Evolutionary conservation across 2,888 invertebrate species (phyloP), one percentile per base, ranked within the genome.

Genomic region (Portevinia maculata): DNA sequence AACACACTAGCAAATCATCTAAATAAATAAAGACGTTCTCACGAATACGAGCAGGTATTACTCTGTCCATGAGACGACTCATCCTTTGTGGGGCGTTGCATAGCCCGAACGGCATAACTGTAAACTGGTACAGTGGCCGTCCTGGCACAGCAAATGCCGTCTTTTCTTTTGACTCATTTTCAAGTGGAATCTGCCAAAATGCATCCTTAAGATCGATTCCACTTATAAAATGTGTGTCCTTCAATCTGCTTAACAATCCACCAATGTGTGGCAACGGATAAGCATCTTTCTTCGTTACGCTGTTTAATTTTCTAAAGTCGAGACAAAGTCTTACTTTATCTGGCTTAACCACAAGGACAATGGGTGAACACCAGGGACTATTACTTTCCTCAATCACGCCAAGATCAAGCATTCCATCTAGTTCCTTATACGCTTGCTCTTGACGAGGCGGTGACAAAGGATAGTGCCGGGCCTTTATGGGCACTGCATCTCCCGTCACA

Each of bases 271-370:
- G 48, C 15, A 65, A 30, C 8, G 60, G 71, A 30, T 71, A 71
- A 13, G 60, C 50, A 11, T 59, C 59, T n/a, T 62, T 39, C 15
- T 52, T 52, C 1, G 71, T 71, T 2, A 48, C 5, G 13, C 11
- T 17, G 21, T 71, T 71, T 0, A 71, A 5, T 52, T 53, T 55
- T 1, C 53, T 17, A 1, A 32, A 64, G 34, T 48, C 50, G 0
- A 50, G 1, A 21, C 50, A 48, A 17, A 48, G 24, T 17, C 52
- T n/a, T 19, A 44, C 19, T 24, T 55, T 52, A 3, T 44, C 44
- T 44, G 34, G 34, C 37, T 88, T 1, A 87, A 24, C 0, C 85
- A 86, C 46, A 86, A 87, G 0, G 85, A 86, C 64, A 1, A 48
- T 24, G 3, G 34, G 46, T 0, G 39, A 55, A 3, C 21, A 46